These are phyloP conservation scores for Coenobita brevimanus DNA, from an alignment of 1,140 invertebrate genomes.

Conservation along the genomic window DNA sequence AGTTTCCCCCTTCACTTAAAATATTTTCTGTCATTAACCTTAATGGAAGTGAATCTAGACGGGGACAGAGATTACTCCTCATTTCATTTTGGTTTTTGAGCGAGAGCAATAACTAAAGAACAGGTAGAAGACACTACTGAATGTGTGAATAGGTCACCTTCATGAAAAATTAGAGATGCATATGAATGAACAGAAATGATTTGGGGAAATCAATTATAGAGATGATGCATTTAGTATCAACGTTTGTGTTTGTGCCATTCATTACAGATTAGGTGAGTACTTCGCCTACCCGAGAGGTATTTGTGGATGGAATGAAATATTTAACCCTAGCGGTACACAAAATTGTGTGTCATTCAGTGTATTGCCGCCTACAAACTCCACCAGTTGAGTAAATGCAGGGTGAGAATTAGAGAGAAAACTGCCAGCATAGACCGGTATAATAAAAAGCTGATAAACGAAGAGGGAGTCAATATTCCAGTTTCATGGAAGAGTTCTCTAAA, in stretches of 20 bases:
- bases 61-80: not conserved
- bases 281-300: not conserved
- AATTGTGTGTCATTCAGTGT: not conserved
- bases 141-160: not conserved
- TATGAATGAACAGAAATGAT: not conserved
- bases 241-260: not conserved
- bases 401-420: not conserved
- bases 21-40: not conserved
- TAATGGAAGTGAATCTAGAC: not conserved
- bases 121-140: not conserved
- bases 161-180: not conserved
- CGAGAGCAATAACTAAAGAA: not conserved
- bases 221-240: not conserved
- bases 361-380: not conserved
- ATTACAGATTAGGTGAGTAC: not conserved
- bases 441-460: not conserved
- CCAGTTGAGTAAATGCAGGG: not conserved
- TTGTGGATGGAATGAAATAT: not conserved
- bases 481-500: too few relatives aligned
- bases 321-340: not conserved
- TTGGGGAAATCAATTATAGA: not conserved
- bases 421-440: not conserved
- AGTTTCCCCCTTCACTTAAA: not conserved
- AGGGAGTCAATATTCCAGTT: not conserved
- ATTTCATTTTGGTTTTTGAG: not conserved